These are phyloP conservation scores for Helogale parvula DNA, from an alignment of 2,113 vertebrate species.

Conservation along the genomic window DNA sequence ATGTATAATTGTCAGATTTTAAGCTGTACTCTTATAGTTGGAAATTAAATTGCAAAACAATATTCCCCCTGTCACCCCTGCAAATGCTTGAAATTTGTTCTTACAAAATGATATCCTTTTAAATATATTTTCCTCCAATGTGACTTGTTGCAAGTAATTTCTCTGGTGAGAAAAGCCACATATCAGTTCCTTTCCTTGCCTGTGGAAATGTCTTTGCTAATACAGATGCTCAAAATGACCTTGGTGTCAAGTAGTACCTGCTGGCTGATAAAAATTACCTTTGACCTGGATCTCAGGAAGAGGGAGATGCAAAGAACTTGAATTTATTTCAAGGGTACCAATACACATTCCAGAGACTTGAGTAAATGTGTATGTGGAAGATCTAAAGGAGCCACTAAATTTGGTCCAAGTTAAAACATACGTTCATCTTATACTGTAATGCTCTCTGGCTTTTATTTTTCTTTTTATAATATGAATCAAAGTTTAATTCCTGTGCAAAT, in stretches of 20 bases:
- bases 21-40: constrained; percentile 5
- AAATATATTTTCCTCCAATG: neutral
- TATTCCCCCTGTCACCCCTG: neutral
- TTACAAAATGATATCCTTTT: constrained; percentile 13
- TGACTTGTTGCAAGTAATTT: constrained; percentile 38
- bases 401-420: neutral
- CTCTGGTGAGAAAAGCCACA: neutral
- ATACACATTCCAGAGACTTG: neutral
- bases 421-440: neutral
- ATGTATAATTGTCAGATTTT: neutral
- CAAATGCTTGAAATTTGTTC: constrained; percentile 53
- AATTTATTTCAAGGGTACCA: neutral
- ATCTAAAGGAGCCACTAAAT: neutral
- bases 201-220: constrained; percentile 21
- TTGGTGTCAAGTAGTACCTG: neutral
- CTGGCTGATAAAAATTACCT: neutral
- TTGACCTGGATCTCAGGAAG: neutral
- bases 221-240: neutral
- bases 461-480: constrained; percentile 8
- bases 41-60: constrained; percentile 53
- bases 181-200: neutral
- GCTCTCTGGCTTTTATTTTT: neutral
- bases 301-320: neutral
- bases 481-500: neutral
- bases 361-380: neutral